A percentile compares a stretch with the other conserved stretches of the same genome.
Evolutionary conservation across 1,140 invertebrate genomes (phyloP).

Genomic region (Mercenaria mercenaria): DNA sequence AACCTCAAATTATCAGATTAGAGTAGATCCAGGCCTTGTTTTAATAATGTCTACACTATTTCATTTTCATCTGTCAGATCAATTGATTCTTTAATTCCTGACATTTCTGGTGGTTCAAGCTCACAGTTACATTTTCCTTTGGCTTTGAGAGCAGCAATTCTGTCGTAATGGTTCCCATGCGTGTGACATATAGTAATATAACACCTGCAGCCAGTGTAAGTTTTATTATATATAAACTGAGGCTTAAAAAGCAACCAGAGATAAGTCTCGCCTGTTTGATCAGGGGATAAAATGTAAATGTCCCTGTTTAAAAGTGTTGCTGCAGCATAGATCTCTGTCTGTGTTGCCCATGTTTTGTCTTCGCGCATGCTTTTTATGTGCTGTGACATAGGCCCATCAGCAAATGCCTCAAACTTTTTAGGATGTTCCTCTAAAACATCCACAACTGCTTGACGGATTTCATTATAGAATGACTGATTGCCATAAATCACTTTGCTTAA

Average conservation of each 20-base stretch:
- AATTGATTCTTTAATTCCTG: constrained; percentile 65
- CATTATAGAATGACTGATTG: constrained; percentile 78
- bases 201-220: constrained; percentile 64
- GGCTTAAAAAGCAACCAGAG: constrained; percentile 79
- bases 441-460: constrained; percentile 77
- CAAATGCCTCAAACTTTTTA: constrained; percentile 78
- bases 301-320: constrained; percentile 79
- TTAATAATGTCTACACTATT: no score
- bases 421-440: constrained; percentile 78
- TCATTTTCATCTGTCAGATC: constrained; percentile 70
- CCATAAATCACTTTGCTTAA: constrained; percentile 82
- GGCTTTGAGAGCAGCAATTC: constrained; percentile 67
- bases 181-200: constrained; percentile 81
- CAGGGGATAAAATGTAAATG: constrained; percentile 80
- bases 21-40: no score
- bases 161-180: constrained; percentile 81
- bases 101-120: constrained; percentile 68
- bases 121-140: constrained; percentile 76
- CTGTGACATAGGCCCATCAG: constrained; percentile 72
- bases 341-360: constrained; percentile 79
- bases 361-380: constrained; percentile 78
- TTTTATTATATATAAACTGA: constrained; percentile 65
- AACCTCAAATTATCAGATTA: no score
- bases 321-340: constrained; percentile 82
- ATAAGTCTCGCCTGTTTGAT: constrained; percentile 75